Evolutionary conservation across 2,113 vertebrate species (phyloP).

Genomic region (Amazona guildingii): DNA sequence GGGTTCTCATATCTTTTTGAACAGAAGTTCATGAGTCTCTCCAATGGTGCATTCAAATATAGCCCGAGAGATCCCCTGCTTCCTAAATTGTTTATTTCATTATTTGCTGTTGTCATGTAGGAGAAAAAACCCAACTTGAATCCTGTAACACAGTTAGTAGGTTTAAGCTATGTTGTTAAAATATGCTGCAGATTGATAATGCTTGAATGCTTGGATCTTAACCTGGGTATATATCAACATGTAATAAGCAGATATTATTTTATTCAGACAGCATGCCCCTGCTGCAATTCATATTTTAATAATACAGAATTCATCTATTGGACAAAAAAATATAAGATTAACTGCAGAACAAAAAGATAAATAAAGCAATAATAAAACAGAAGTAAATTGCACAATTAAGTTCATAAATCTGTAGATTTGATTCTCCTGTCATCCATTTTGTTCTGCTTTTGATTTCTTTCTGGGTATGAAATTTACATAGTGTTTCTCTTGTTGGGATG

Average conservation of each 20-base stretch:
- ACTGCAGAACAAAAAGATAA: not conserved
- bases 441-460: not conserved
- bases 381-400: not conserved
- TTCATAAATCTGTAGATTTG: not conserved
- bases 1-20: not conserved
- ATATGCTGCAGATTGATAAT: not conserved
- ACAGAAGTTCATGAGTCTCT: not conserved
- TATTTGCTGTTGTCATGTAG: not conserved
- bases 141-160: not conserved
- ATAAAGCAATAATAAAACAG: not conserved
- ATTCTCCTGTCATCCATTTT: not conserved
- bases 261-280: not conserved
- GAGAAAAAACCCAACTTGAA: not conserved
- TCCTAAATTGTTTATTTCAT: not conserved
- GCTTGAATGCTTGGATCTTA: not conserved
- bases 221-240: not conserved
- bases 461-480: not conserved
- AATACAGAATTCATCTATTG: not conserved
- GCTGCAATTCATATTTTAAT: not conserved
- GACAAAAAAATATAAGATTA: not conserved
- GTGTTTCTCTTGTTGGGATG: not conserved
- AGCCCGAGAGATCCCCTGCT: not conserved
- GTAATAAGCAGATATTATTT: not conserved
- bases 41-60: not conserved
- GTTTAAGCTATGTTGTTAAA: not conserved